Conservation (phyloP, 2,797 vertebrate genomes). For the Leontocebus nigricollis region DNA sequence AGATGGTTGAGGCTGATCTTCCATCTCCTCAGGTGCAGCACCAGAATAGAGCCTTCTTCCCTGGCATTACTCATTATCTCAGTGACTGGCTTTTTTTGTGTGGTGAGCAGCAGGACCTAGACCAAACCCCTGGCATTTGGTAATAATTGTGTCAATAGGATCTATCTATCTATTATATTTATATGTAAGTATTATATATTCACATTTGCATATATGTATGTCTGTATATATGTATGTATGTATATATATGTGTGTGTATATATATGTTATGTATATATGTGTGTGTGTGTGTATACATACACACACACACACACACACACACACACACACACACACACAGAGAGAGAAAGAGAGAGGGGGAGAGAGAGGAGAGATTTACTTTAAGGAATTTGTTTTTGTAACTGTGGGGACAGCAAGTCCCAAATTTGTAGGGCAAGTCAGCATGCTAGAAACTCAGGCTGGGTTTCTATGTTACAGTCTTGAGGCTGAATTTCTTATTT, state of each 20-base stretch:
- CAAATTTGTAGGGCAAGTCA: neutral
- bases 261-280: neutral
- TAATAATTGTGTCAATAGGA: neutral
- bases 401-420: neutral
- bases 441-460: neutral
- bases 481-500: neutral
- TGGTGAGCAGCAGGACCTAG: neutral
- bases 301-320: fast-evolving
- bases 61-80: neutral
- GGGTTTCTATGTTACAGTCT: neutral
- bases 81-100: neutral
- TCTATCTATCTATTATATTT: neutral
- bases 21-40: neutral
- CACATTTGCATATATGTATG: neutral
- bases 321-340: fast-evolving
- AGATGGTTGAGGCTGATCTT: neutral
- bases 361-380: neutral
- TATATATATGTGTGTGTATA: too few species aligned
- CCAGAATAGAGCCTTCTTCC: neutral
- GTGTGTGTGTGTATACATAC: neutral
- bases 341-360: fast-evolving
- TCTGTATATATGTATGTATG: neutral
- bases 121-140: neutral
- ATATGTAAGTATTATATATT: neutral
- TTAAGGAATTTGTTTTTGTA: neutral